Evolutionary conservation across 2,888 invertebrate genomes (phyloP).

Genomic region (Chalcis sispes): DNA sequence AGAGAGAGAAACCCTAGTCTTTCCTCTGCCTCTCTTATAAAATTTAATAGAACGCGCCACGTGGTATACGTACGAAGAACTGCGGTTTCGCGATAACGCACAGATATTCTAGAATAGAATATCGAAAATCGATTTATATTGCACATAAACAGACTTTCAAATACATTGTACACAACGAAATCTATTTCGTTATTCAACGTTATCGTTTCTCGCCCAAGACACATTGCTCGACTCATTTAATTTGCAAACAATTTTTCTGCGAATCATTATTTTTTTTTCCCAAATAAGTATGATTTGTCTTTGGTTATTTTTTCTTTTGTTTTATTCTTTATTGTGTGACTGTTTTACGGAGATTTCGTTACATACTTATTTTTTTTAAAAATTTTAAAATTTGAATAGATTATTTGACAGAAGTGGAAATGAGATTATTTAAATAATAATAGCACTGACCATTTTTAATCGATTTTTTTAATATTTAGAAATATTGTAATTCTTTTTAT

Average conservation of each 20-base stretch:
- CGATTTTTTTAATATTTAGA: too few species aligned
- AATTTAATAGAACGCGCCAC: background rate
- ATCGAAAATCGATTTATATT: conserved; percentile 54
- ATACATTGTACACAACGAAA: conserved; percentile 23
- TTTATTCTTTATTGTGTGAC: too few species aligned
- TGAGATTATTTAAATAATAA: too few species aligned
- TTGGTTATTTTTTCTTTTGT: too few species aligned
- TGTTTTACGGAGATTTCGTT: too few species aligned
- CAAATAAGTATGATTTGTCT: too few species aligned
- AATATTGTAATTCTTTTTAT: too few species aligned
- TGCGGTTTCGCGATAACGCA: conserved; percentile 29
- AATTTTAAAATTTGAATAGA: too few species aligned
- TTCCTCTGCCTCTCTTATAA: background rate
- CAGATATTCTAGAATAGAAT: conserved; percentile 40
- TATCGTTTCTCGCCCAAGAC: conserved; percentile 14
- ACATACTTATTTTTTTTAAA: too few species aligned
- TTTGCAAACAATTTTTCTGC: conserved; percentile 32
- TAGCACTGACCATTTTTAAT: too few species aligned
- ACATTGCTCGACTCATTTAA: conserved; percentile 30
- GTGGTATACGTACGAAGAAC: conserved; percentile 3
- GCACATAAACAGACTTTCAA: conserved; percentile 38
- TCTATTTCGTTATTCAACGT: conserved; percentile 41
- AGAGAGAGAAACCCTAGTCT: too few species aligned
- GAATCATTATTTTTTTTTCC: background rate
- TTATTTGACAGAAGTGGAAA: too few species aligned